Conservation (phyloP, 1,140 invertebrate genomes). For the Anoplolepis gracilipes region DNA sequence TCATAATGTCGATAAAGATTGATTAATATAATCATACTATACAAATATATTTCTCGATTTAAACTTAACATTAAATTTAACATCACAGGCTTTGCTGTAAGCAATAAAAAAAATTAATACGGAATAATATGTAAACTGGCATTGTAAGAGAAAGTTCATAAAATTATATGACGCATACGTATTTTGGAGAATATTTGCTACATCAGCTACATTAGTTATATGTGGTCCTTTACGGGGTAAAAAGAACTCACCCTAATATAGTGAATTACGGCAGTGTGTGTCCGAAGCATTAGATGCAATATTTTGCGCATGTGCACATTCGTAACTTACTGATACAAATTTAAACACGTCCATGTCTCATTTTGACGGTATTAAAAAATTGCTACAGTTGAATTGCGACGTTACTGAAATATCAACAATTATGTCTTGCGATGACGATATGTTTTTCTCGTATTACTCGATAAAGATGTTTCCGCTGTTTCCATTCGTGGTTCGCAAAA, state of each 20-base stretch:
- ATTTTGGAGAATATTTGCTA: slow-evolving; percentile 55
- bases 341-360: slow-evolving; percentile 31
- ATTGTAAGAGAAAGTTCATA: not conserved
- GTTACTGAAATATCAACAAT: slow-evolving; percentile 47
- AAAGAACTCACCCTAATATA: slow-evolving; percentile 4
- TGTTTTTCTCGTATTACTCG: slow-evolving; percentile 21
- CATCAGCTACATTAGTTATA: slow-evolving; percentile 19
- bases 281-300: slow-evolving; percentile 46
- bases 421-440: slow-evolving; percentile 27
- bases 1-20: slow-evolving; percentile 38
- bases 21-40: not conserved
- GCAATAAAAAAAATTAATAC: not conserved
- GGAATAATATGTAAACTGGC: slow-evolving; percentile 6
- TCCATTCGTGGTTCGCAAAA: not conserved
- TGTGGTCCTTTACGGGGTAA: slow-evolving; percentile 14
- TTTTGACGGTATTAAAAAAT: slow-evolving; percentile 18
- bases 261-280: slow-evolving; percentile 28
- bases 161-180: slow-evolving; percentile 42
- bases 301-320: slow-evolving; percentile 23
- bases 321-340: slow-evolving; percentile 48
- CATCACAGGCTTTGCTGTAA: not conserved
- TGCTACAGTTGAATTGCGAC: slow-evolving; percentile 22
- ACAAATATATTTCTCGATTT: not conserved
- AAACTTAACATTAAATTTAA: not conserved
- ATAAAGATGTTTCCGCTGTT: slow-evolving; percentile 11